phyloP scores from a whole-genome alignment of 2,797 vertebrate genomes.

The Macrochelys suwanniensis region DNA sequence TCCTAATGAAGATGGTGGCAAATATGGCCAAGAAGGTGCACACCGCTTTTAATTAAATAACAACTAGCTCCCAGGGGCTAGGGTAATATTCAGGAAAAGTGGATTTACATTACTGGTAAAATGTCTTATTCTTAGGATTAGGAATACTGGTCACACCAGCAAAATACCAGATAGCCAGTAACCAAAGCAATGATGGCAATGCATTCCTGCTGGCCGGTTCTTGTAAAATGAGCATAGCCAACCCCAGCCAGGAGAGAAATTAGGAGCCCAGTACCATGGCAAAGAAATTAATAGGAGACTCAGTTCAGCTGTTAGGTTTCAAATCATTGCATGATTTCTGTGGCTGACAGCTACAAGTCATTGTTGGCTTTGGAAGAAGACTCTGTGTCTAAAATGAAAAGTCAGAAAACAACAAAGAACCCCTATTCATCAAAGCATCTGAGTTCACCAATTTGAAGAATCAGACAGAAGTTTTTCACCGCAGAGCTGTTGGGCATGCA shows the following conservation, averaged over 20 bases:
- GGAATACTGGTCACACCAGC: neutral
- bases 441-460: neutral
- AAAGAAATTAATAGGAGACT: neutral
- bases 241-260: neutral
- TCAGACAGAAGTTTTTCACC: neutral
- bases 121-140: neutral
- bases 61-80: neutral
- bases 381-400: neutral
- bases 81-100: neutral
- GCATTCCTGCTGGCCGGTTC: neutral
- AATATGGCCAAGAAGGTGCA: neutral
- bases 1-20: neutral
- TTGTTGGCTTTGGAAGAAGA: neutral
- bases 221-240: neutral
- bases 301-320: neutral
- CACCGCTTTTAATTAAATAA: neutral
- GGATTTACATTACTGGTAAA: neutral
- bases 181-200: neutral
- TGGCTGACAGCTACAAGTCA: neutral
- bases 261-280: neutral
- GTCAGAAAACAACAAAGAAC: neutral
- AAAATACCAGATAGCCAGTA: rapidly evolving
- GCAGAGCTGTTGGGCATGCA: neutral
- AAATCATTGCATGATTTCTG: neutral
- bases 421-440: neutral